phyloP scores from a whole-genome alignment of 1,140 invertebrate species.

The Drosophila elegans region DNA sequence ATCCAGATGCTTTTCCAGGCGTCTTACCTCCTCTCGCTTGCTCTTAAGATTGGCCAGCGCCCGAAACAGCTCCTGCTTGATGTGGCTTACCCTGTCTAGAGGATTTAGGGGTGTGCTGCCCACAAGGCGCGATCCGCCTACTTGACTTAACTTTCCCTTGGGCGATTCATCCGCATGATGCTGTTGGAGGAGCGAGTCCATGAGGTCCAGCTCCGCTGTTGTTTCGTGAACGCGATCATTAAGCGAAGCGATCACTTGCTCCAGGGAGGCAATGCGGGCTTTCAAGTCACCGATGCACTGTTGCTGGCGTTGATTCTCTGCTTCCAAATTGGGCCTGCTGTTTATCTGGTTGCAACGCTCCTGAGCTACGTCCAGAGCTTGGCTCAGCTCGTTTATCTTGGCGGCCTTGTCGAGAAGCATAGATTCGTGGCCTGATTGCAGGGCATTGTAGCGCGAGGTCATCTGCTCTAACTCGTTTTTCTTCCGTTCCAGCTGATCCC shows the following conservation, averaged over 20 bases:
- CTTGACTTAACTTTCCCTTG: constrained; percentile 45
- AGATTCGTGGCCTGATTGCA: constrained; percentile 86
- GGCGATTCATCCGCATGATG: constrained; percentile 66
- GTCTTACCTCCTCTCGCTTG: constrained; percentile 79
- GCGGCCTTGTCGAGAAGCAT: constrained; percentile 86
- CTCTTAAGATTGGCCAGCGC: constrained; percentile 66
- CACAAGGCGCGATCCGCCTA: constrained; percentile 36
- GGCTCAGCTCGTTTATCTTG: constrained; percentile 86
- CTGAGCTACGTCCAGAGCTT: constrained; percentile 86
- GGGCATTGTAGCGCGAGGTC: constrained; percentile 85
- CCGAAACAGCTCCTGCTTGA: constrained; percentile 76
- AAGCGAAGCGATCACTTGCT: constrained; percentile 66
- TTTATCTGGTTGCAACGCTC: constrained; percentile 55
- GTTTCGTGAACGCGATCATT: constrained; percentile 65
- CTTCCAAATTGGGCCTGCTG: constrained; percentile 49
- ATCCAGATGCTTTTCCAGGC: constrained; percentile 62
- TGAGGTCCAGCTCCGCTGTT: constrained; percentile 71
- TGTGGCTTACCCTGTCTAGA: constrained; percentile 61
- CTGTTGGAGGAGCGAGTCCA: constrained; percentile 78
- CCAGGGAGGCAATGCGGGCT: constrained; percentile 63
- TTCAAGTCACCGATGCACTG: constrained; percentile 62
- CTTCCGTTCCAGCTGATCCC: constrained; percentile 80
- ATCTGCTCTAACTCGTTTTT: constrained; percentile 86
- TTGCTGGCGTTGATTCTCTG: constrained; percentile 56
- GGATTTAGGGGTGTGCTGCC: constrained; percentile 75